Base-by-base conservation (phyloP, 1,140 invertebrate genomes). In the Trichomalopsis sarcophagae region DNA sequence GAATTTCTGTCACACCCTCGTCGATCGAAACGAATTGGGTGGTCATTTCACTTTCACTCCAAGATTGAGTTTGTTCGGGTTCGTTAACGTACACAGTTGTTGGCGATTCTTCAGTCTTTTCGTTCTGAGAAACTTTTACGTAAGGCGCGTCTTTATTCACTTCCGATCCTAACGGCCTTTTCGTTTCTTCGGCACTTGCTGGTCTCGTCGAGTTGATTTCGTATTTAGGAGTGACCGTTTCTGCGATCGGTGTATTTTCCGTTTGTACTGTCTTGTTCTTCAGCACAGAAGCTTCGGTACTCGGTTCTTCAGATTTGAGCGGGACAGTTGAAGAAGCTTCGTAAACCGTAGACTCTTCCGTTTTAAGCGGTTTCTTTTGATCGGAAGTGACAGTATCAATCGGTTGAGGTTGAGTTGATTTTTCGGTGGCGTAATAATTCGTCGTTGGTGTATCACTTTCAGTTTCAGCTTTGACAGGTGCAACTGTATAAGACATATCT, bases 1-100 rank as follows among this genome's bases (percentile, higher is more conserved):
- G 17, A 73, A 73, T 71, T 17, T 84, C 82, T 27, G 77, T 81
- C 14, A 62, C 69, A 14, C 9, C 21, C 30, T 79, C 82, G 4
- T 78, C 9, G 5, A 47, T n/a, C 44, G 69, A n/a, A 11, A 47
- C 17, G 14, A 93, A 83, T 80, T 92, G 92, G 4, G 86, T 89
- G 13, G 92, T 81, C 13, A 92, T 87, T 40, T 75, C 81, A 77
- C 30, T 78, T 47, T 62, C 4, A 79, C 10, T 84, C 74, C 36
- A 50, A 50, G 66, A 30, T 84, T 23, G 7, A 47, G 88, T 84
- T 87, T 90, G 88, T 6, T 84, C 23, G 0, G 78, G 27, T 33
- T 82, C 87, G n/a, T 62, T 21, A 21, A 36, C 9, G 21, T 36
- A 33, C 13, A 44, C 30, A 23, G 55, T 62, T n/a, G 55, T 62